Base-by-base conservation (phyloP, 1,140 invertebrate species). In the Dryas iulia region DNA sequence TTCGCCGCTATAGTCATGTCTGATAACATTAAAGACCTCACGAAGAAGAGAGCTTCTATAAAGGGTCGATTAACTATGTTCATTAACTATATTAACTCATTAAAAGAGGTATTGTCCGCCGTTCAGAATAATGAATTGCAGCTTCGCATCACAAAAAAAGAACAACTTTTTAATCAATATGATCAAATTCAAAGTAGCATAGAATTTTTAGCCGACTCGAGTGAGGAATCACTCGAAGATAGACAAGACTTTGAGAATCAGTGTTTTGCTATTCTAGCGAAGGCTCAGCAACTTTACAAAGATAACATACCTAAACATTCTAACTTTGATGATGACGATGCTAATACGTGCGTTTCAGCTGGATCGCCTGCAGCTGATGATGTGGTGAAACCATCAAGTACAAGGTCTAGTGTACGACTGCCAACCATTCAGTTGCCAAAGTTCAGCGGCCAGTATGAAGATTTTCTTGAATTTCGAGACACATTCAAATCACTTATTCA, bases 391-490 rank as follows among this genome's bases (percentile, higher is more conserved):
- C 33, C 10, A 12, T n/a, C 23, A 18, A 39, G 26, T 10, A 47
- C 33, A 35, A 35, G 6, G 3, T 14, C 14, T 24, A 47, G 28
- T 61, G 59, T 61, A 0, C 14, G 24, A 54, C 26, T 63, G 26
- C 61, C 61, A 25, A 63, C 61, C 5, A 63, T 63, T 18, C 39
- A 63, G 28, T 10, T 64, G 47, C 65, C 69, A 8, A 65, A 61
- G 21, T 71, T 69, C 30, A 61, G 61, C 24, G 73, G 69, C 23
- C 30, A 47, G 64, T 65, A 71, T 59, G 39, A 68, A 10, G 21
- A 64, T 10, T 69, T 59, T 62, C 28, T 73, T 21, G 63, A 69
- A 57, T 73, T 59, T 60, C 57, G 60, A 1, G 63, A 67, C 26
- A 59, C 54, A 11, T 73, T 66, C 31, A 14, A 18, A 31, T 60